These are phyloP conservation scores for Neolamprologus sp. DNA, from an alignment of 2,113 vertebrate genomes.

Conservation along the genomic window DNA sequence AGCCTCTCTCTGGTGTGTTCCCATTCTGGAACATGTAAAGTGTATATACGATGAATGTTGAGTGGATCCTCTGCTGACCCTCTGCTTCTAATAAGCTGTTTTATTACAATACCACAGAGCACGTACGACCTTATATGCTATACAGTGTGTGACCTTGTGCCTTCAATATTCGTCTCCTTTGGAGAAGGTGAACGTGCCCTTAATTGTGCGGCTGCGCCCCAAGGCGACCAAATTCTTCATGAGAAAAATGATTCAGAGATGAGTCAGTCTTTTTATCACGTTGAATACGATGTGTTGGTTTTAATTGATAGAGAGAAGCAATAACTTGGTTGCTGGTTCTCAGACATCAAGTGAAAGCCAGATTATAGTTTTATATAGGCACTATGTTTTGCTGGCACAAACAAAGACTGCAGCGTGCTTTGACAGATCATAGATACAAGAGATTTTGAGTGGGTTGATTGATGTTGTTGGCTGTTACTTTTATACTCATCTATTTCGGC, in stretches of 20 bases:
- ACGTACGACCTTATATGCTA: fast-evolving
- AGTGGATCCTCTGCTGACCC: background rate
- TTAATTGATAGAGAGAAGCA: background rate
- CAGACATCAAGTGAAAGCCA: background rate
- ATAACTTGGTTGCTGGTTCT: background rate
- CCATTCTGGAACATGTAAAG: background rate
- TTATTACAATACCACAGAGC: background rate
- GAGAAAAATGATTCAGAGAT: background rate
- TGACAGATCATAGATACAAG: background rate
- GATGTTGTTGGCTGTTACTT: background rate
- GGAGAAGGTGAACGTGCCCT: background rate
- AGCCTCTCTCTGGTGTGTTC: background rate
- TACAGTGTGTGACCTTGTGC: background rate
- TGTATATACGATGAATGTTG: background rate
- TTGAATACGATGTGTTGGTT: background rate
- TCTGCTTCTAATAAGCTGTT: background rate
- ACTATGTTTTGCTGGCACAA: background rate
- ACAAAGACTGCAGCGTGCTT: background rate
- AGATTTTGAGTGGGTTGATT: background rate
- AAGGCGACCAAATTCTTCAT: background rate
- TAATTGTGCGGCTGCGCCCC: background rate
- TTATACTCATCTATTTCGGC: background rate
- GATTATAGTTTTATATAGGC: background rate
- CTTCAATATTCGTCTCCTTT: background rate
- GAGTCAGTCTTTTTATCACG: background rate